Conservation (phyloP, 2,888 invertebrate genomes). For the Drosophila sordidapex region DNA sequence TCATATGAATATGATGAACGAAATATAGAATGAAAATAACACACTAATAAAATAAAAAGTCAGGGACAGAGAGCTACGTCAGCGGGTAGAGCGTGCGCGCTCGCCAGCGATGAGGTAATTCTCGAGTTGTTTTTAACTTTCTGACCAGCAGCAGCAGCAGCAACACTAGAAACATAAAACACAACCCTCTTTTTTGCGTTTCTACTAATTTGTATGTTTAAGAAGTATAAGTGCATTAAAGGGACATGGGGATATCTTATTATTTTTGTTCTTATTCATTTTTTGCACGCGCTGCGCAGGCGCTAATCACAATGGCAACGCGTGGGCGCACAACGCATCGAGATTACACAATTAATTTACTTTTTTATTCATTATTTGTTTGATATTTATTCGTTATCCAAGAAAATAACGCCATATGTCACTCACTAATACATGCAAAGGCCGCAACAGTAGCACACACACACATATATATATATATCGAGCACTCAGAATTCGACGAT, state of each 20-base stretch:
- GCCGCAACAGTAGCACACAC: conserved; percentile 30
- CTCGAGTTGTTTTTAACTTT: conserved; percentile 62
- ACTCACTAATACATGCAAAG: conserved; percentile 64
- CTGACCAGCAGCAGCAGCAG: conserved; percentile 18
- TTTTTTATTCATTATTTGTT: conserved; percentile 39
- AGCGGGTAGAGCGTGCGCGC: conserved; percentile 48
- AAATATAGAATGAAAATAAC: conserved; percentile 75
- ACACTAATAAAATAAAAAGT: conserved; percentile 74
- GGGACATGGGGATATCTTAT: conserved; percentile 17
- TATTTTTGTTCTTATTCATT: conserved; percentile 1
- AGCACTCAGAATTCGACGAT: conserved; percentile 34
- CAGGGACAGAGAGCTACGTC: conserved; percentile 70
- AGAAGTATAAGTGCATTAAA: conserved; percentile 1
- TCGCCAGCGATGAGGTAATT: conserved; percentile 76
- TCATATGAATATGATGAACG: conserved; percentile 37
- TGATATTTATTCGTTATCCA: conserved; percentile 38
- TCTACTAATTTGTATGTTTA: conserved; percentile 11
- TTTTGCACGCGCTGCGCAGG: conserved; percentile 58
- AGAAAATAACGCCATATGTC: conserved; percentile 73
- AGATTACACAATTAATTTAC: conserved; percentile 69
- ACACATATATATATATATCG: conserved; percentile 12
- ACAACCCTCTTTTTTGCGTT: conserved; percentile 15
- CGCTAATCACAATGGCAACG: conserved; percentile 42
- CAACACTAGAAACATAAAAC: conserved; percentile 17
- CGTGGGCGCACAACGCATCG: conserved; percentile 33